Percentiles rank a stretch among this genome's conserved stretches.
These are phyloP conservation scores for Nerophis ophidion DNA, from an alignment of 2,113 vertebrate genomes.

Conservation along the genomic window DNA sequence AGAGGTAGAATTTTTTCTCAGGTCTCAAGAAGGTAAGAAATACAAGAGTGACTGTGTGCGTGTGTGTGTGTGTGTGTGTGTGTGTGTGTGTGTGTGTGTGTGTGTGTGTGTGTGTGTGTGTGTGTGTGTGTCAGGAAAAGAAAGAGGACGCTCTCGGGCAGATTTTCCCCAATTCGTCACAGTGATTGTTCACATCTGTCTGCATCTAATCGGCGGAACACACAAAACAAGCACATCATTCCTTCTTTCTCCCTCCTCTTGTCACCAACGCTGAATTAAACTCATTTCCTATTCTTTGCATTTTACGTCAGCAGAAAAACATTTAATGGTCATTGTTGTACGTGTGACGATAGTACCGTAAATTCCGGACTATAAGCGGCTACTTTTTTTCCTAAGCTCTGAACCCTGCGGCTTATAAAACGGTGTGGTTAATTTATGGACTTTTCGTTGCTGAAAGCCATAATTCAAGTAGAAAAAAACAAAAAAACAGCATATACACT, in stretches of 20 bases:
- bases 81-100: background rate
- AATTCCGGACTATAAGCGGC: background rate
- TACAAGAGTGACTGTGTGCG: background rate
- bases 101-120: background rate
- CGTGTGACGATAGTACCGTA: background rate
- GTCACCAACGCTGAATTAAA: background rate
- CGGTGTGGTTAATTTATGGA: no score
- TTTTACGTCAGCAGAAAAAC: background rate
- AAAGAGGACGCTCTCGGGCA: slow-evolving; percentile 23
- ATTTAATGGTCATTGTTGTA: background rate
- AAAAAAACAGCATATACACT: no score
- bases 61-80: background rate
- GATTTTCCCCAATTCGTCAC: slow-evolving; percentile 47
- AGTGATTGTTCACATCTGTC: slow-evolving; percentile 54
- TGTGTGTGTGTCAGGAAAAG: slow-evolving; percentile 16
- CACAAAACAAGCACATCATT: slow-evolving; percentile 33
- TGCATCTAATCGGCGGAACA: slow-evolving; percentile 48
- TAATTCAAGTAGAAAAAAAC: no score
- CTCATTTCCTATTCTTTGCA: background rate
- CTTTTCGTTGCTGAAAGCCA: no score
- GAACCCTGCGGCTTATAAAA: no score
- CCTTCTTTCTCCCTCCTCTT: slow-evolving; percentile 8
- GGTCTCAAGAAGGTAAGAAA: no score
- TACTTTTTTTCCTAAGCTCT: background rate
- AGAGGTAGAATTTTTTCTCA: no score